Evolutionary conservation across 2,888 invertebrate species (phyloP).

Genomic region (Alitta virens): DNA sequence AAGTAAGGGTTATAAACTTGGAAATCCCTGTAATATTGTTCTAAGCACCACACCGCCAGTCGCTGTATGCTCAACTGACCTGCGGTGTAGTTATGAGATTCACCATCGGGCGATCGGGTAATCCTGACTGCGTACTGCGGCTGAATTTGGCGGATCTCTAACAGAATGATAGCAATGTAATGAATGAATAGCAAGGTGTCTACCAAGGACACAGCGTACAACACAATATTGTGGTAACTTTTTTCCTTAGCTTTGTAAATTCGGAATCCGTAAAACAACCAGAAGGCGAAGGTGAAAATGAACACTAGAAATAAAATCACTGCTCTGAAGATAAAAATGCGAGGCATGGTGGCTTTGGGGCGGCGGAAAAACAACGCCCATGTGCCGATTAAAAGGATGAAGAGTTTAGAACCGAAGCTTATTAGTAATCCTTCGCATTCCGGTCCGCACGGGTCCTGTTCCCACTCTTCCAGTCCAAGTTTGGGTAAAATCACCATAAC

Average conservation of each 20-base stretch:
- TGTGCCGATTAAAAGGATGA: constrained; percentile 82
- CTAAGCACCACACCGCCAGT: constrained; percentile 90
- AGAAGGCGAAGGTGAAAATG: constrained; percentile 92
- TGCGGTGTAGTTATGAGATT: constrained; percentile 76
- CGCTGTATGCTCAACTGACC: constrained; percentile 81
- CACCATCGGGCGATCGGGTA: constrained; percentile 93
- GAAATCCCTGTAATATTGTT: constrained; percentile 92
- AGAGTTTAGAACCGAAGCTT: constrained; percentile 85
- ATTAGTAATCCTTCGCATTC: constrained; percentile 80
- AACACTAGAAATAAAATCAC: constrained; percentile 84
- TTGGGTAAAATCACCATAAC: constrained; percentile 94
- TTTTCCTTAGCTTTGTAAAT: constrained; percentile 52
- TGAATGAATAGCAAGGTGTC: constrained; percentile 94
- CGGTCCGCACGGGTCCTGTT: constrained; percentile 31
- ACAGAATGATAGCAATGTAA: constrained; percentile 86
- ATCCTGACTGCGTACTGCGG: constrained; percentile 72
- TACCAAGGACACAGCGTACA: constrained; percentile 87
- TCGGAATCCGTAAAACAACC: constrained; percentile 96
- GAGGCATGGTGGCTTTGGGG: constrained; percentile 82
- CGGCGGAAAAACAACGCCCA: constrained; percentile 90
- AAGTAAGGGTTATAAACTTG: constrained; percentile 91
- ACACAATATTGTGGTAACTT: constrained; percentile 79
- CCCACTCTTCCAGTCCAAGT: constrained; percentile 65
- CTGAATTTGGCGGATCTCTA: constrained; percentile 89
- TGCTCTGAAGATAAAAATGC: constrained; percentile 86